Evolutionary conservation across 2,797 vertebrate genomes (phyloP).

Genomic region (Chloroceryle amazona): DNA sequence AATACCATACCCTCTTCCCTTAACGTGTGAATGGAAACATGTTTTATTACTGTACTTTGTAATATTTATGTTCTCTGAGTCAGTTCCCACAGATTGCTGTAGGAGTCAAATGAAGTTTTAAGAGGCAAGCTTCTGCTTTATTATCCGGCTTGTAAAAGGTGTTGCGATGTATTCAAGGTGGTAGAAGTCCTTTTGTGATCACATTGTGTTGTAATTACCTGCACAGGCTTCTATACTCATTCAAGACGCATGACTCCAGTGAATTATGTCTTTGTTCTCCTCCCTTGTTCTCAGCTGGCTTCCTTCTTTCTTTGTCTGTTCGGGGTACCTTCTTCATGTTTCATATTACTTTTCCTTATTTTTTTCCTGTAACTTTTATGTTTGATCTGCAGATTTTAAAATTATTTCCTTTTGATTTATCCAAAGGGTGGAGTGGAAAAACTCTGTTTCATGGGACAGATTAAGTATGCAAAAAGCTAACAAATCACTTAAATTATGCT

Average conservation of each 20-base stretch:
- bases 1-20: neutral
- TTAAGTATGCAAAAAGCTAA: neutral
- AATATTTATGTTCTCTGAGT: neutral
- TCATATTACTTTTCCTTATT: neutral
- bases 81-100: neutral
- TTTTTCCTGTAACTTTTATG: neutral
- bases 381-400: neutral
- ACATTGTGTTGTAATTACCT: neutral
- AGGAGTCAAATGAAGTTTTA: neutral
- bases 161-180: neutral
- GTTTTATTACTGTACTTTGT: neutral
- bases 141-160: neutral
- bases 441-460: neutral
- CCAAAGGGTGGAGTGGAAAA: neutral
- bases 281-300: neutral
- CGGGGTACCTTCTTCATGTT: neutral
- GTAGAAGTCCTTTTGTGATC: neutral
- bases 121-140: neutral
- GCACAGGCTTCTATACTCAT: neutral
- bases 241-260: neutral
- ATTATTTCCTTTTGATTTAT: neutral
- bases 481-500: neutral
- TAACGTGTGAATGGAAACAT: neutral
- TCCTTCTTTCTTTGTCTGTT: neutral
- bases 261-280: neutral